These are phyloP conservation scores for Eulemur mongoz DNA, from an alignment of 2,797 vertebrate genomes.

Conservation along the genomic window DNA sequence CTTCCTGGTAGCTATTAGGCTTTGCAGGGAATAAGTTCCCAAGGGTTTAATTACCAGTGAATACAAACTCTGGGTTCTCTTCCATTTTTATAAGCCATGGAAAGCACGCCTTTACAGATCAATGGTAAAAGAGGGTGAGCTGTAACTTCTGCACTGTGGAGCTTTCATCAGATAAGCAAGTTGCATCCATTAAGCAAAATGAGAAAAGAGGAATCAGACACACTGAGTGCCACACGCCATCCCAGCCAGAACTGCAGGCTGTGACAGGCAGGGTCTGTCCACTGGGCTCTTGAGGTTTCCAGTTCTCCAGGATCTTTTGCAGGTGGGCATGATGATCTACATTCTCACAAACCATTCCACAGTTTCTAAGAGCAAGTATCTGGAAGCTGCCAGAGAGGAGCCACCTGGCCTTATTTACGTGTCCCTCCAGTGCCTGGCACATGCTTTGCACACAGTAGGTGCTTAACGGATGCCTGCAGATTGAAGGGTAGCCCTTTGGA, in stretches of 20 bases:
- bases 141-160: neutral
- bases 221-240: neutral
- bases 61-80: neutral
- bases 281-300: neutral
- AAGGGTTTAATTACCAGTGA: conserved; percentile 3
- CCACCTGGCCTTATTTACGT: neutral
- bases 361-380: neutral
- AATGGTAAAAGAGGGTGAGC: neutral
- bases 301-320: neutral
- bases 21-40: neutral
- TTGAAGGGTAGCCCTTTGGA: neutral
- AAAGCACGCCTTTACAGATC: neutral
- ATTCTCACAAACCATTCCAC: neutral
- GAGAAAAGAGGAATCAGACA: neutral
- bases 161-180: neutral
- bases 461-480: neutral
- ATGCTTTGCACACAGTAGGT: neutral
- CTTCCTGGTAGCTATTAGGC: neutral
- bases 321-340: no score
- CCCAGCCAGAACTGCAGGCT: neutral
- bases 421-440: neutral
- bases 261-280: neutral
- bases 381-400: neutral
- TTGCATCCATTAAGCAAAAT: neutral
- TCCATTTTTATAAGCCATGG: neutral